Base-by-base conservation (phyloP, 2,888 invertebrate species). In the Itoplectis maculator region DNA sequence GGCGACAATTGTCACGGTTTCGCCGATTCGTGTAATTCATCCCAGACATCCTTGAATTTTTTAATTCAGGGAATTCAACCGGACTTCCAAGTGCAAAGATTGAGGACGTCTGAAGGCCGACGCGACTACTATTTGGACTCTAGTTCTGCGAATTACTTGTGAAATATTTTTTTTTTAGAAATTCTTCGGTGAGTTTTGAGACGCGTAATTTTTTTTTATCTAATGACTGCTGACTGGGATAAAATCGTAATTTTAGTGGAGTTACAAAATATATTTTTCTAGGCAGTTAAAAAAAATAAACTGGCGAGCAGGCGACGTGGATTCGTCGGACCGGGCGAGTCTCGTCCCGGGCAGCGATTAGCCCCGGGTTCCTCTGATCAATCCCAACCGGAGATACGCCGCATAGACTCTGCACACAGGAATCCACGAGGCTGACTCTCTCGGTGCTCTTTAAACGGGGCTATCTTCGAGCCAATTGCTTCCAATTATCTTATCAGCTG, bases 401-500 rank as follows among this genome's bases (percentile, higher is more conserved):
- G 73, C 63, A 82, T 82, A 63, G 72, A 77, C 72, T 29, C 29
- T 76, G 66, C 72, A 29, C 68, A 79, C 72, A 82, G 54, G n/a
- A n/a, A 79, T 40, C 40, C 76, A 61, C 20, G 65, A 5, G 29
- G 29, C 29, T 5, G 29, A n/a, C n/a, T n/a, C 70, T 78, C 82
- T 79, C 76, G 15, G 79, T 76, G 68, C 73, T 82, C 76, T 79
- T 72, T 79, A 82, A 82, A 82, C 82, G 82, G 73, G 61, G 82
- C 82, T 82, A 82, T 82, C 82, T 82, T 77, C 47, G 73, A 82
- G 70, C 85, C 86, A 90, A 90, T 90, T 89, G 87, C 86, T 87
- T 86, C 83, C 88, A 86, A 89, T 90, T 91, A 91, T 91, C 91
- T 91, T 91, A 92, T 91, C 91, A 89, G 86, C 84, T 85, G 86